phyloP scores from a whole-genome alignment of 2,113 vertebrate species.

The Empidonax traillii region DNA sequence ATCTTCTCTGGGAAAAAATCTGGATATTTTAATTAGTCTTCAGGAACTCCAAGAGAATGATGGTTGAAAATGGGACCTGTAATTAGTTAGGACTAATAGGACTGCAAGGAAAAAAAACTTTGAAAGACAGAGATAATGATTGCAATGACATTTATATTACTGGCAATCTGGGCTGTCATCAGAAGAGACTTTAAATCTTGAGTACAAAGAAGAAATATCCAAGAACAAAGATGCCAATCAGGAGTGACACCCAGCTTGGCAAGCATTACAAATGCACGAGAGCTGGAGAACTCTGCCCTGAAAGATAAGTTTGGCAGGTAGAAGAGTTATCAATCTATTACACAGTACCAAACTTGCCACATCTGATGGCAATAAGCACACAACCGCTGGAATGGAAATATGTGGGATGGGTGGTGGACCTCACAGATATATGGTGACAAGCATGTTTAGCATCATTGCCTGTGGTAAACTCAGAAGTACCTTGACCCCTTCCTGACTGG shows the following conservation, averaged over 20 bases:
- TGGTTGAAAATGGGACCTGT: not conserved
- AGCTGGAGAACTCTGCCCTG: not conserved
- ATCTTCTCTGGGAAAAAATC: not conserved
- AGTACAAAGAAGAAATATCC: not conserved
- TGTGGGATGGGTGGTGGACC: not conserved
- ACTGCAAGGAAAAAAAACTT: not conserved
- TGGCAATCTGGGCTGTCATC: not conserved
- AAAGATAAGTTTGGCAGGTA: not conserved
- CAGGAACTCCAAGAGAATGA: not conserved
- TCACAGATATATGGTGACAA: not conserved
- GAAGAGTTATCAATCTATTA: not conserved
- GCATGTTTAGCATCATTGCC: not conserved
- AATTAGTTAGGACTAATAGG: not conserved
- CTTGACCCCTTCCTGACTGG: not conserved
- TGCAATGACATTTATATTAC: not conserved
- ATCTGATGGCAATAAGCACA: not conserved
- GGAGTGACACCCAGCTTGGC: not conserved
- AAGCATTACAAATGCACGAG: not conserved
- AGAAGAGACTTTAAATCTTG: not conserved
- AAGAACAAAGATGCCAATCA: not conserved
- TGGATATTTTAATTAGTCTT: not conserved
- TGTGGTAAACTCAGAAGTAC: not conserved
- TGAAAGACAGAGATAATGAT: not conserved
- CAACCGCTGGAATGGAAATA: not conserved
- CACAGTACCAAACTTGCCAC: not conserved